Conservation (phyloP, 2,888 invertebrate genomes). For the Erebia ligea region DNA sequence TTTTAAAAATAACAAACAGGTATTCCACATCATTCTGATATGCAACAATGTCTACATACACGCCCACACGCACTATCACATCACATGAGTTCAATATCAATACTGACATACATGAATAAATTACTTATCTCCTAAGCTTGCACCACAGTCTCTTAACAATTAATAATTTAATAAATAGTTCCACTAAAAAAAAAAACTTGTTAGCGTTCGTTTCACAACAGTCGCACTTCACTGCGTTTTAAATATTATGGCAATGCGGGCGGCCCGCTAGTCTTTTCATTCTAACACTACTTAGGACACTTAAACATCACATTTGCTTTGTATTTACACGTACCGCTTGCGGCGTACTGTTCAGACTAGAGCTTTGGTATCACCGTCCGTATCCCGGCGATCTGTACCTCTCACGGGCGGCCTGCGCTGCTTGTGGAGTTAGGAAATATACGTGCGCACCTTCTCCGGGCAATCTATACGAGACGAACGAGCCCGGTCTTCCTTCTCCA, state of each 20-base stretch:
- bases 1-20: constrained; percentile 62
- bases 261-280: constrained; percentile 71
- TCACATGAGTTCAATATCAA: constrained; percentile 75
- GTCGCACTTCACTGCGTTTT: constrained; percentile 57
- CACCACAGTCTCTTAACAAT: constrained; percentile 74
- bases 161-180: constrained; percentile 80
- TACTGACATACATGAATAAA: constrained; percentile 82
- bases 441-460: constrained; percentile 91
- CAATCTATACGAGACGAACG: constrained; percentile 88
- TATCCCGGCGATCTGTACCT: constrained; percentile 70
- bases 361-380: constrained; percentile 80
- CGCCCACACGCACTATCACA: constrained; percentile 59
- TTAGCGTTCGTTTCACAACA: constrained; percentile 57
- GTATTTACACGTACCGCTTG: constrained; percentile 69
- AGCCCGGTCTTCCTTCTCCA: constrained; percentile 59
- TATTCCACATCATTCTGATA: constrained; percentile 48
- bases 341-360: constrained; percentile 73
- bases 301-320: constrained; percentile 83
- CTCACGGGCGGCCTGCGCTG: constrained; percentile 58
- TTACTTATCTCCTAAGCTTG: constrained; percentile 72
- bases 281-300: constrained; percentile 81
- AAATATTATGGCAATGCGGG: constrained; percentile 81
- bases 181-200: constrained; percentile 56
- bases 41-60: constrained; percentile 61
- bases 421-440: constrained; percentile 90